These are phyloP conservation scores for Neogobius melanostomus DNA, from an alignment of 2,113 vertebrate species.

Conservation along the genomic window DNA sequence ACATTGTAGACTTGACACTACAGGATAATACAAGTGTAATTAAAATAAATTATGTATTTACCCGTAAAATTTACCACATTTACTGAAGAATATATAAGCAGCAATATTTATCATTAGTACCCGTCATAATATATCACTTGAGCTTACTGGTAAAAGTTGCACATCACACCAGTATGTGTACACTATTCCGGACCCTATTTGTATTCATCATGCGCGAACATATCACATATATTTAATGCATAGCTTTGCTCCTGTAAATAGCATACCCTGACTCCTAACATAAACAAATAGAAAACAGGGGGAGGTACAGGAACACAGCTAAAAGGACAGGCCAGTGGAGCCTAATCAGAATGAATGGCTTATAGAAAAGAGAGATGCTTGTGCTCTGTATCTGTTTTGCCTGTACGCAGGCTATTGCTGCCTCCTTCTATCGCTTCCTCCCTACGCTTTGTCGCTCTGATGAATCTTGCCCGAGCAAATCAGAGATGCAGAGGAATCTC, in stretches of 20 bases:
- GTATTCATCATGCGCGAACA: background rate
- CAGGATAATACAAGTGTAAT: no score
- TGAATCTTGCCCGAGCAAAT: slow-evolving; percentile 72
- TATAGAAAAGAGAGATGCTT: slow-evolving; percentile 52
- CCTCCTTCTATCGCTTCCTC: slow-evolving; percentile 58
- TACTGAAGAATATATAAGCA: background rate
- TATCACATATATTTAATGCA: slow-evolving; percentile 13
- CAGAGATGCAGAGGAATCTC: slow-evolving; percentile 66
- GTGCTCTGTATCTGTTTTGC: slow-evolving; percentile 35
- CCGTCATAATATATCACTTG: background rate
- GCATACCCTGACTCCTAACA: slow-evolving; percentile 17
- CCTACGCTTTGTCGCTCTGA: slow-evolving; percentile 59
- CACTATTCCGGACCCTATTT: background rate
- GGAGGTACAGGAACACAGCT: slow-evolving; percentile 33
- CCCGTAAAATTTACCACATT: no score
- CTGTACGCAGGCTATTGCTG: slow-evolving; percentile 32
- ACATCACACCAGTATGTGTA: background rate
- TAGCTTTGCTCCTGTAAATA: slow-evolving; percentile 34
- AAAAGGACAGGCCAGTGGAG: slow-evolving; percentile 34
- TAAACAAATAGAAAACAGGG: slow-evolving; percentile 46
- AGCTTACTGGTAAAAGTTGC: background rate
- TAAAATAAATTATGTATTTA: no score
- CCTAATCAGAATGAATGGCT: slow-evolving; percentile 63
- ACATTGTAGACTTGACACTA: no score
- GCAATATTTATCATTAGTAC: background rate